Evolutionary conservation across 2,113 vertebrate genomes (phyloP).

Genomic region (Laterallus jamaicensis): DNA sequence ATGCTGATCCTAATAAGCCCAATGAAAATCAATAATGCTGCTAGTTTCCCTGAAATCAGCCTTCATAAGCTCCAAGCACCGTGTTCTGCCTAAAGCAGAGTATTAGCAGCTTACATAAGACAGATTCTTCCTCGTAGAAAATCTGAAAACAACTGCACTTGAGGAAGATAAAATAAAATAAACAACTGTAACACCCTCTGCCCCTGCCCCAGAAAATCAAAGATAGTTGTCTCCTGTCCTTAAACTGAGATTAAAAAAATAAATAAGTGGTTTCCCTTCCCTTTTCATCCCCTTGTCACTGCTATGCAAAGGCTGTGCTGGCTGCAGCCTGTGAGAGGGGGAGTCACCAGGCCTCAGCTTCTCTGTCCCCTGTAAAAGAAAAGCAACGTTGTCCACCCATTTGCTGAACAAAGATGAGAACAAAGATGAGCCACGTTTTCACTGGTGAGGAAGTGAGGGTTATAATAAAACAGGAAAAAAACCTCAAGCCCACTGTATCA

Average conservation of each 20-base stretch:
- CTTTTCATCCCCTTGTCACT: neutral
- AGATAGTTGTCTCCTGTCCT: neutral
- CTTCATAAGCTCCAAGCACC: conserved; percentile 49
- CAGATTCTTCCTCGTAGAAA: conserved; percentile 2
- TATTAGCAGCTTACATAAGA: conserved; percentile 58
- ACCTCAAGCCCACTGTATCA: neutral
- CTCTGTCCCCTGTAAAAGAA: neutral
- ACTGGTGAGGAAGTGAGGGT: conserved; percentile 1
- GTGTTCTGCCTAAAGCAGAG: conserved; percentile 66
- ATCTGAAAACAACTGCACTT: neutral
- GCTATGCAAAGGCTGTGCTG: neutral
- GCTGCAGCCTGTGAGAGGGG: neutral
- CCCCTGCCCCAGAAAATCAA: neutral
- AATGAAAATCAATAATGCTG: conserved; percentile 77
- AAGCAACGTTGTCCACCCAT: neutral
- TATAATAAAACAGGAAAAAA: neutral
- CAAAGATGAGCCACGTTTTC: neutral
- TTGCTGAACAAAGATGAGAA: neutral
- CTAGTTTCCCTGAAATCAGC: conserved; percentile 71
- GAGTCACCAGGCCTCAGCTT: neutral
- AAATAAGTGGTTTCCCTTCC: neutral
- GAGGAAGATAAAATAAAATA: neutral
- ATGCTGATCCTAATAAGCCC: conserved; percentile 75
- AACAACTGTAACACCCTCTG: neutral
- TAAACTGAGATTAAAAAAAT: neutral